Percentiles rank a stretch among this genome's conserved stretches.
Conservation (phyloP, 2,888 invertebrate species). For the Cordilura impudica region DNA sequence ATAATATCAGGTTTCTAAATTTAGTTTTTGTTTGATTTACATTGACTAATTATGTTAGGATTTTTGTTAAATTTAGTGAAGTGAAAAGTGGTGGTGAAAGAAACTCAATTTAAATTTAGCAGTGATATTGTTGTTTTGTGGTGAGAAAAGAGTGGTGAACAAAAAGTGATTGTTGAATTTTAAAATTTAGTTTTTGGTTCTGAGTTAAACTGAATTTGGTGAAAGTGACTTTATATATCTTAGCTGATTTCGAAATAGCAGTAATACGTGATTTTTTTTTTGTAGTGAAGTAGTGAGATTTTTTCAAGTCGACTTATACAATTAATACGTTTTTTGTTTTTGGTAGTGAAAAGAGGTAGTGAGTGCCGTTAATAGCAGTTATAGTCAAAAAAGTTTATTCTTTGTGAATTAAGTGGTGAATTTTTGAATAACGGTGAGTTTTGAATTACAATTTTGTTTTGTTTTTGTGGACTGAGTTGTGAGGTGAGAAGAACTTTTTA, state of each 20-base stretch:
- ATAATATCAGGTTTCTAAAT: constrained; percentile 68
- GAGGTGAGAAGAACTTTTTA: constrained; percentile 52
- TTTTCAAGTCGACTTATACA: constrained; percentile 22
- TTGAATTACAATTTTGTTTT: constrained; percentile 38
- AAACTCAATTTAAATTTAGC: constrained; percentile 55
- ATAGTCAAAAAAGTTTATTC: constrained; percentile 36
- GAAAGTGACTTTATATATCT: constrained; percentile 17
- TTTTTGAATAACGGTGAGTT: constrained; percentile 45
- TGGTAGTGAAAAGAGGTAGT: constrained; percentile 44
- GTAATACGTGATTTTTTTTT: constrained; percentile 39
- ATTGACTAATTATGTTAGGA: constrained; percentile 60
- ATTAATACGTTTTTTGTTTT: constrained; percentile 10
- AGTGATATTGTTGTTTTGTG: constrained; percentile 49
- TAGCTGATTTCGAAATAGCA: constrained; percentile 23
- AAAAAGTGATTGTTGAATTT: constrained; percentile 59
- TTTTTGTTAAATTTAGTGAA: constrained; percentile 42
- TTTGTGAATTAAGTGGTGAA: constrained; percentile 39
- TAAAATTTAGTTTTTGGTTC: constrained; percentile 8
- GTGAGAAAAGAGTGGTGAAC: constrained; percentile 53
- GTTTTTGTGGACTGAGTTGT: constrained; percentile 51
- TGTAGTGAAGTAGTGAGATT: constrained; percentile 44
- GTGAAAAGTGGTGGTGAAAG: constrained; percentile 52
- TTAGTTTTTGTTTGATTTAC: constrained; percentile 62
- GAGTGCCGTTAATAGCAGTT: constrained; percentile 42
- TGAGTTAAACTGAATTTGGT: constrained; percentile 16